Evolutionary conservation across 2,797 vertebrate species (phyloP), one percentile per base, ranked within the genome.

Genomic region (Danio aesculapii): DNA sequence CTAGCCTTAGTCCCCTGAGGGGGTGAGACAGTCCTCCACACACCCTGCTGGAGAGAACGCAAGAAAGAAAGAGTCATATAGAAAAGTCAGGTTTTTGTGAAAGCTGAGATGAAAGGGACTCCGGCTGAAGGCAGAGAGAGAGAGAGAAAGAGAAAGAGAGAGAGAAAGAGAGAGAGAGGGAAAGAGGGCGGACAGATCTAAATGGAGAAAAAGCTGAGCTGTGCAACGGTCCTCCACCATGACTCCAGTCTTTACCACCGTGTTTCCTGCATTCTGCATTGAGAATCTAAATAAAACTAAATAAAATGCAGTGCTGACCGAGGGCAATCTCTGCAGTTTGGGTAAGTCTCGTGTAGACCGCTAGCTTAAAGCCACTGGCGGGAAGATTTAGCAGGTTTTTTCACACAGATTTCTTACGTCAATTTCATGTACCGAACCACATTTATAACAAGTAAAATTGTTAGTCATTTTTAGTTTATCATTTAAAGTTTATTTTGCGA

Each of bases 61-160:
- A 84, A 81, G 73, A 63, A 58, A 69, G 57, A 55, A 61, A 79
- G 61, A 74, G 57, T 59, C 59, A 82, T 77, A 81, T 78, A 81
- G 76, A 82, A 67, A 75, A 59, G 74, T 69, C 61, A 49, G 53
- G 61, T 63, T 74, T 84, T 83, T 83, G 81, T 83, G 53, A 75
- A 78, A 85, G 83, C 57, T 30, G 81, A 89, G 83, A 87, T 87
- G 83, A 89, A 90, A 87, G 84, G 66, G 79, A 84, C 75, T 77
- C 69, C 72, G 77, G 75, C 79, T 70, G 69, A 83, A 85, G 72
- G 69, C 75, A 50, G 50, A 78, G 68, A 17, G 70, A 44, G 58
- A 57, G 57, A 79, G 43, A n/a, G n/a, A n/a, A n/a, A n/a, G n/a
- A n/a, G n/a, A n/a, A n/a, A n/a, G n/a, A n/a, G n/a, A n/a, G n/a